Conservation (phyloP, 2,888 invertebrate species). For the Tiphia femorata region DNA sequence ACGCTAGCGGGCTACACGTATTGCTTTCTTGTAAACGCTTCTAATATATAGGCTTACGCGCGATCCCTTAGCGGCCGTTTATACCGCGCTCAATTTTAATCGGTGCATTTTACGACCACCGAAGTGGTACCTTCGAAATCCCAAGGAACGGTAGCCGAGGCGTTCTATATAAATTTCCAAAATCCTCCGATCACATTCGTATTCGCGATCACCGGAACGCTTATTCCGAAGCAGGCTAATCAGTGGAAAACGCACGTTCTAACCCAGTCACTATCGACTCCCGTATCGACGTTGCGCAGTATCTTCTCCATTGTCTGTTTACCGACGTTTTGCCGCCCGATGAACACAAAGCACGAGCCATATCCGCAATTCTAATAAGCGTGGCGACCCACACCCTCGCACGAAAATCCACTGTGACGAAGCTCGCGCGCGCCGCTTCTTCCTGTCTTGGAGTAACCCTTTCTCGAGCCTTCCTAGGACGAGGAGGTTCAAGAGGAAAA, state of each 20-base stretch:
- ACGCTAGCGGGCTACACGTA: too few relatives aligned
- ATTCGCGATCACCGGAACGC: too few relatives aligned
- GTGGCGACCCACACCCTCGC: slow-evolving; percentile 26
- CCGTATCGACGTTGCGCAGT: slow-evolving; percentile 41
- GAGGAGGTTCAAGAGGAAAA: neutral
- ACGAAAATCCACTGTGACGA: neutral
- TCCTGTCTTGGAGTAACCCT: neutral
- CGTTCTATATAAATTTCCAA: too few relatives aligned
- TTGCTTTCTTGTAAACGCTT: too few relatives aligned
- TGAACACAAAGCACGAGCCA: slow-evolving; percentile 57
- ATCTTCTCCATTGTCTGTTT: slow-evolving; percentile 46
- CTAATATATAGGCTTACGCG: too few relatives aligned
- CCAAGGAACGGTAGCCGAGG: too few relatives aligned
- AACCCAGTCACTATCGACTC: slow-evolving; percentile 16
- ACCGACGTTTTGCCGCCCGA: slow-evolving; percentile 58
- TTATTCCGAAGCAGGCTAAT: neutral
- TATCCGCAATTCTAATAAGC: slow-evolving; percentile 49
- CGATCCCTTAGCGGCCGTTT: too few relatives aligned
- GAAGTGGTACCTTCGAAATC: too few relatives aligned
- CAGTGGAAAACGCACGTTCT: slow-evolving; percentile 2
- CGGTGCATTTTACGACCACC: too few relatives aligned
- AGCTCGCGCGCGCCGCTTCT: neutral
- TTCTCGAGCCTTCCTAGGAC: neutral
- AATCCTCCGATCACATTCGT: too few relatives aligned
- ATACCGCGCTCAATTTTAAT: too few relatives aligned